Percentiles rank a stretch among this genome's conserved stretches.
Evolutionary conservation across 2,888 invertebrate species (phyloP).

Genomic region (Mystacides longicornis): DNA sequence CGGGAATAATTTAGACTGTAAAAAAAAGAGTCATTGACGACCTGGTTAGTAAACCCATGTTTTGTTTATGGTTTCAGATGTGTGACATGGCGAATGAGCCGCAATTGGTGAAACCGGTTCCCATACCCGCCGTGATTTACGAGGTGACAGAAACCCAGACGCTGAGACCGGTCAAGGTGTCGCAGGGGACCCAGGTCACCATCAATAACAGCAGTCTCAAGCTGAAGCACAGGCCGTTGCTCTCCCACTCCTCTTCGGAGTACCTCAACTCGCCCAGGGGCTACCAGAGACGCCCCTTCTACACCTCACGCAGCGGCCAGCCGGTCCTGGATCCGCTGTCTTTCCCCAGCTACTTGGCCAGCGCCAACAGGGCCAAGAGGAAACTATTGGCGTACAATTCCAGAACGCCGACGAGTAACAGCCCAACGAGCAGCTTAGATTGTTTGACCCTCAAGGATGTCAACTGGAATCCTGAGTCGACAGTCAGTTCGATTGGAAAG

Average conservation of each 20-base stretch:
- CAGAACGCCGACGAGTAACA: conserved; percentile 4
- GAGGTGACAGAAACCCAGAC: neutral
- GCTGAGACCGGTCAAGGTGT: neutral
- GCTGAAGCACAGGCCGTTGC: conserved; percentile 12
- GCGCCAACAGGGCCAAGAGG: conserved; percentile 11
- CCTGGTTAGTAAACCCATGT: no score
- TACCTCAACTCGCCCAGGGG: conserved; percentile 4
- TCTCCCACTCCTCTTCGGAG: conserved; percentile 23
- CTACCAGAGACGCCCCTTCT: conserved; percentile 10
- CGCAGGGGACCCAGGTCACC: conserved; percentile 17
- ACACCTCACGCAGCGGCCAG: conserved; percentile 17
- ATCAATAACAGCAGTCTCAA: neutral
- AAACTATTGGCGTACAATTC: conserved; percentile 9
- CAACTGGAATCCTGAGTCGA: conserved; percentile 13
- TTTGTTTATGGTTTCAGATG: conserved; percentile 23
- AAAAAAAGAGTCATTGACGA: no score
- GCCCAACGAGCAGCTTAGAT: conserved; percentile 23
- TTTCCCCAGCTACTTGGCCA: conserved; percentile 6
- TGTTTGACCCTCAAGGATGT: conserved; percentile 16
- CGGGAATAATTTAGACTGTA: no score
- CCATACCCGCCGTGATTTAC: neutral
- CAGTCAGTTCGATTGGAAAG: conserved; percentile 13
- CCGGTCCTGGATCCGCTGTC: conserved; percentile 8
- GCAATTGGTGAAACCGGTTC: neutral
- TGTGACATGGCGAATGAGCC: conserved; percentile 12